Evolutionary conservation across 2,888 invertebrate species (phyloP), one percentile per base, ranked within the genome.

Genomic region (Oxycera nigricornis): DNA sequence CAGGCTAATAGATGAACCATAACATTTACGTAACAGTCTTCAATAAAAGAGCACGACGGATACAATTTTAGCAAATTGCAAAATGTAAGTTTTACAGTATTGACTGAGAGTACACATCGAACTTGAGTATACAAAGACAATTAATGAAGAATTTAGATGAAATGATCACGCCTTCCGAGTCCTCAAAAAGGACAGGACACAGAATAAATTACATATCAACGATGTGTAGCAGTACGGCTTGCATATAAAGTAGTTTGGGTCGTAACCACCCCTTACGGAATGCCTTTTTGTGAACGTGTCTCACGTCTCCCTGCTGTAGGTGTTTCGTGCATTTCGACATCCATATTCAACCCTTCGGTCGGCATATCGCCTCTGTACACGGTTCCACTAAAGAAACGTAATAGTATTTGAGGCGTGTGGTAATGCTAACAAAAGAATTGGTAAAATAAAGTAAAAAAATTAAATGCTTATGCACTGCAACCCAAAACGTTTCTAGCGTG

Each of bases 301-400:
- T 76, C 77, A 68, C 70, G 30, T 72, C 70, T 75, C 77, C 76
- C 77, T 70, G 57, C 57, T 73, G 74, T 46, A 55, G 73, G 68
- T 59, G 74, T 28, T 61, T 74, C 74, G 70, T 70, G 68, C 59
- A 70, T 73, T 67, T 50, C 72, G 52, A 76, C 65, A 68, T 73
- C 74, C 76, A 77, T 73, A 57, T 46, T 61, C 73, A 77, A 75
- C 22, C 35, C 72, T 73, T 76, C 74, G 35, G 76, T 76, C 74
- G 83, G 82, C 83, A 83, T 82, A 77, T 83, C 83, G 77, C 83
- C 83, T 76, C 83, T 81, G 80, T 83, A 83, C 79, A 83, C 79
- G 76, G 80, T 78, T 79, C 81, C 82, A 80, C 82, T 83, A 81
- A 80, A 80, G 78, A 79, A 78, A 76, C 75, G 77, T 76, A 76